A percentile compares a stretch with the other conserved stretches of the same genome.
Evolutionary conservation across 2,113 vertebrate genomes (phyloP).

Genomic region (Tretioscincus oriximinensis): DNA sequence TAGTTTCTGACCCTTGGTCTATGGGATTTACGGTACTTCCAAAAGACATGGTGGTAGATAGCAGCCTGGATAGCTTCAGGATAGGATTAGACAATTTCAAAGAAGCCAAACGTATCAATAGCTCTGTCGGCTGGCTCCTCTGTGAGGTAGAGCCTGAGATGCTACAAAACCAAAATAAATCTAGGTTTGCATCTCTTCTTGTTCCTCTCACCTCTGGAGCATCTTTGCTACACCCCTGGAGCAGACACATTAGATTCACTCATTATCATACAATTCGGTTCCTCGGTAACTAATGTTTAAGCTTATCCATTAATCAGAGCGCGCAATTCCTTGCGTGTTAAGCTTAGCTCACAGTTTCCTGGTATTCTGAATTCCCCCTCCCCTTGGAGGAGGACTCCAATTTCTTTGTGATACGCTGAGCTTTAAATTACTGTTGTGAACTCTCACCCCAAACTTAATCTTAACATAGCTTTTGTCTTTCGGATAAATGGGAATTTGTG

Average conservation of each 20-base stretch:
- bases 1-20: no score
- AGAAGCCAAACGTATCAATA: no score
- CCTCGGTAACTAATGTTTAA: neutral
- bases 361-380: neutral
- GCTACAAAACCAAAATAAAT: no score
- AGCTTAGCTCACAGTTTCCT: neutral
- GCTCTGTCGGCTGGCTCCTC: no score
- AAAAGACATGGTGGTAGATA: no score
- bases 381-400: slow-evolving; percentile 21
- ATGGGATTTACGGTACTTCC: no score
- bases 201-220: neutral
- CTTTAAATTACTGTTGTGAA: slow-evolving; percentile 25
- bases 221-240: neutral
- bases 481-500: slow-evolving; percentile 26
- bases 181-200: no score
- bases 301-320: neutral
- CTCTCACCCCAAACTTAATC: slow-evolving; percentile 20
- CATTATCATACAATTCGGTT: no score
- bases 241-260: neutral
- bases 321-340: neutral
- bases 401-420: slow-evolving; percentile 17
- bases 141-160: no score
- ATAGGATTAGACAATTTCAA: no score
- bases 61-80: no score
- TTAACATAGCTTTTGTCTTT: slow-evolving; percentile 27